These are phyloP conservation scores for Leucophenga montana DNA, from an alignment of 2,888 invertebrate genomes.

Conservation along the genomic window DNA sequence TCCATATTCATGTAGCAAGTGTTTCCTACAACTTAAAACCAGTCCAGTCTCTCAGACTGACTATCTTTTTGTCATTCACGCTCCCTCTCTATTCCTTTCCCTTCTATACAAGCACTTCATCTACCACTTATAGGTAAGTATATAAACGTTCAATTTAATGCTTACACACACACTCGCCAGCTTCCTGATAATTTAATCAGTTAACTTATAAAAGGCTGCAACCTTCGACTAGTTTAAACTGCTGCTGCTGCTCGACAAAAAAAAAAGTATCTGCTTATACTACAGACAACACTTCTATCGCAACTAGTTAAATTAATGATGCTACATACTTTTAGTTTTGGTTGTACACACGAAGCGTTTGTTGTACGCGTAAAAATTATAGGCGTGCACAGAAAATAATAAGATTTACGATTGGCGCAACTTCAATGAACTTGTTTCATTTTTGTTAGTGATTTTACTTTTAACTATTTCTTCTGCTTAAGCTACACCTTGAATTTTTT, in stretches of 20 bases:
- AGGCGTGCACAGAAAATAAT: conserved; percentile 14
- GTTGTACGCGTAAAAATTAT: conserved; percentile 15
- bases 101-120: no score
- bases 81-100: no score
- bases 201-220: conserved; percentile 48
- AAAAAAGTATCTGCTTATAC: not conserved
- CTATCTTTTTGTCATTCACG: no score
- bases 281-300: conserved; percentile 47
- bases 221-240: conserved; percentile 39
- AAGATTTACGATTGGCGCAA: conserved; percentile 57
- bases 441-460: not conserved
- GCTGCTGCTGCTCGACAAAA: no score
- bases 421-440: conserved; percentile 42
- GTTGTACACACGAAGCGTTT: not conserved
- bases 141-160: no score
- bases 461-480: not conserved
- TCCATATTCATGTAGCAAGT: no score
- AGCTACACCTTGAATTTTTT: not conserved
- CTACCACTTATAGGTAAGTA: no score
- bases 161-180: conserved; percentile 22
- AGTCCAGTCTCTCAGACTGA: no score
- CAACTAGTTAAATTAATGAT: conserved; percentile 68
- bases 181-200: conserved; percentile 63
- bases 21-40: no score
- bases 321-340: conserved; percentile 48